Conservation (phyloP, 2,797 vertebrate species). For the Cyprinella venusta region DNA sequence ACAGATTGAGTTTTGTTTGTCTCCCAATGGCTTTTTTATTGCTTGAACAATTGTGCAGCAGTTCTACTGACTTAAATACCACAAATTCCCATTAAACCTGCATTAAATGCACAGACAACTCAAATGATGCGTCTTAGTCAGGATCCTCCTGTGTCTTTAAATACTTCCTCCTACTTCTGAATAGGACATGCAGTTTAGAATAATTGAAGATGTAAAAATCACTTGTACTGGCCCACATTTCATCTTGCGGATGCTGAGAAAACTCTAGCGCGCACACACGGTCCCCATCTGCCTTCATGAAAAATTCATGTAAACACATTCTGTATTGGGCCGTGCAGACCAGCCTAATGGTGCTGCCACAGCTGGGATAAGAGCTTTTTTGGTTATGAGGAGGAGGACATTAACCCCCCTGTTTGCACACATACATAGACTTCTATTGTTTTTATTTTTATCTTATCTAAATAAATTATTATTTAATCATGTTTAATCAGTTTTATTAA, state of each 20-base stretch:
- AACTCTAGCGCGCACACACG: constrained; percentile 20
- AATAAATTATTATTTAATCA: background rate
- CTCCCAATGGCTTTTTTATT: background rate
- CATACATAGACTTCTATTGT: background rate
- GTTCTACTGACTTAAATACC: constrained; percentile 7
- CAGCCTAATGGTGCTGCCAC: constrained; percentile 54
- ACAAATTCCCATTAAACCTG: constrained; percentile 17
- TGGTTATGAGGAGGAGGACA: constrained; percentile 9
- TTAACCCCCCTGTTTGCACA: background rate
- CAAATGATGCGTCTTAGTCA: constrained; percentile 8
- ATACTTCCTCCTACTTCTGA: constrained; percentile 25
- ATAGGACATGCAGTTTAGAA: constrained; percentile 28
- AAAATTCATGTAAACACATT: constrained; percentile 75
- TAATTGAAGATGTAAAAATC: constrained; percentile 42
- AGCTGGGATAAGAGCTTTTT: constrained; percentile 52
- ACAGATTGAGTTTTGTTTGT: background rate
- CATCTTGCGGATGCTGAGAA: constrained; percentile 21
- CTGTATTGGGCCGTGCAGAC: constrained; percentile 63
- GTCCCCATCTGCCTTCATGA: constrained; percentile 77
- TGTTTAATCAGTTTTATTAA: background rate
- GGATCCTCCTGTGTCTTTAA: constrained; percentile 30
- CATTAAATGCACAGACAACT: background rate
- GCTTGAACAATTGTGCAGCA: constrained; percentile 5
- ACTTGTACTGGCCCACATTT: constrained; percentile 36
- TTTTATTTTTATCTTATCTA: constrained; percentile 5